These are phyloP conservation scores for Neolamprologus variostigma DNA, from an alignment of 2,113 vertebrate species.

Conservation along the genomic window DNA sequence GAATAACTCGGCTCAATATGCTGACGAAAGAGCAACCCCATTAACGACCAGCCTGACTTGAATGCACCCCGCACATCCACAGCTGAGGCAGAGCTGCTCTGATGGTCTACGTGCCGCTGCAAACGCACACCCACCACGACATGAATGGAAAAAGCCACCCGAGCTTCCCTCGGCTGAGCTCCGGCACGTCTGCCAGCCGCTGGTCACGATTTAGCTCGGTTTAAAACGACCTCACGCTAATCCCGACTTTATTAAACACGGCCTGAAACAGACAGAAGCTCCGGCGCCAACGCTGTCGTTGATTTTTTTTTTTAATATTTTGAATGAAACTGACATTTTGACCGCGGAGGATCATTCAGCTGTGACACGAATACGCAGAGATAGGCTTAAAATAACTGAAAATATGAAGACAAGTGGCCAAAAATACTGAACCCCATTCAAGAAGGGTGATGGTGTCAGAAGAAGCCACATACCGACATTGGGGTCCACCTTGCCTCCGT, in stretches of 20 bases:
- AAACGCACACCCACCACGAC: constrained; percentile 43
- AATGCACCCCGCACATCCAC: constrained; percentile 16
- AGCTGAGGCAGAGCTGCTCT: neutral
- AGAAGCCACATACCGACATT: constrained; percentile 79
- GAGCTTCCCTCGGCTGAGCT: neutral
- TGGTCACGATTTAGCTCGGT: neutral
- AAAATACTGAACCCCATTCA: neutral
- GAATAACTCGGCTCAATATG: neutral
- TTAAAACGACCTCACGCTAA: neutral
- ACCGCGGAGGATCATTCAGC: neutral
- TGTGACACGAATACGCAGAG: neutral
- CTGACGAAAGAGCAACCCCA: neutral
- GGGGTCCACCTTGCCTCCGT: constrained; percentile 77
- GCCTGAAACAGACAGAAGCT: neutral
- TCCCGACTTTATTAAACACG: neutral
- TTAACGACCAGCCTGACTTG: neutral
- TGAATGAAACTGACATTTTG: neutral
- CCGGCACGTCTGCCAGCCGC: neutral
- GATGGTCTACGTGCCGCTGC: constrained; percentile 52
- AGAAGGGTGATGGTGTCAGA: neutral
- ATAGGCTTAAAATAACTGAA: neutral
- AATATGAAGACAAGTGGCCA: neutral
- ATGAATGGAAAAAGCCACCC: neutral
- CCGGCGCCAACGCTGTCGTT: neutral
- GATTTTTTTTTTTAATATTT: fast-evolving